Base-by-base conservation (phyloP, 2,888 invertebrate species). In the Spatulosminthurus flaviceps region DNA sequence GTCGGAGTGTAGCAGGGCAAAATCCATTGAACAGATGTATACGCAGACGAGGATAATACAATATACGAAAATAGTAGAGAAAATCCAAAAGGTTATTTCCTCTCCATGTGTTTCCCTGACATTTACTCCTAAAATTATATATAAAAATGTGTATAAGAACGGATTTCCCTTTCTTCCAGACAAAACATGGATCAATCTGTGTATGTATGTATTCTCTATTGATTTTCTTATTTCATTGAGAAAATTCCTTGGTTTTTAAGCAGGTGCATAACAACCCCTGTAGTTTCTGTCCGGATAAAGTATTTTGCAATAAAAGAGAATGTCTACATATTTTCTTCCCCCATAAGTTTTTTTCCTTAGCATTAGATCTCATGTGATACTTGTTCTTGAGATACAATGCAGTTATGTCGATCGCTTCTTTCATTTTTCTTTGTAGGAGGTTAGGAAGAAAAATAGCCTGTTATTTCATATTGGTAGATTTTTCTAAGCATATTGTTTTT, bases 81-180 rank as follows among this genome's bases (percentile, higher is more conserved):
- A 70, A 70, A 70, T 2, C 64, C 41, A 34, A 75, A 75, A 75
- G 75, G 75, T 75, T 75, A 75, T 66, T 34, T 66, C 42, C 24
- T 29, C 34, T 26, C 67, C 67, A 67, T 76, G 76, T 76, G 69
- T 76, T 76, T 69, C 51, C 42, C 42, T 76, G 76, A 76, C 76
- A 76, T 76, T 76, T 76, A 76, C 76, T 66, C 43, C 64, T 41
- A 22, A 66, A 66, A 66, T 22, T 75, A 64, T 75, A 64, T n/a
- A n/a, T n/a, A n/a, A n/a, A n/a, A n/a, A n/a, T n/a, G n/a, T n/a
- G n/a, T n/a, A n/a, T 76, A 67, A 67, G 42, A 34, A 22, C 67
- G 67, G 24, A 66, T 51, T 51, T 51, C 9, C 5, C 16, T 51
- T 51, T 51, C 51, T n/a, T 51, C 51, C 51, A n/a, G n/a, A n/a